phyloP scores from a whole-genome alignment of 2,888 invertebrate genomes.

The Abrostola triplasia region DNA sequence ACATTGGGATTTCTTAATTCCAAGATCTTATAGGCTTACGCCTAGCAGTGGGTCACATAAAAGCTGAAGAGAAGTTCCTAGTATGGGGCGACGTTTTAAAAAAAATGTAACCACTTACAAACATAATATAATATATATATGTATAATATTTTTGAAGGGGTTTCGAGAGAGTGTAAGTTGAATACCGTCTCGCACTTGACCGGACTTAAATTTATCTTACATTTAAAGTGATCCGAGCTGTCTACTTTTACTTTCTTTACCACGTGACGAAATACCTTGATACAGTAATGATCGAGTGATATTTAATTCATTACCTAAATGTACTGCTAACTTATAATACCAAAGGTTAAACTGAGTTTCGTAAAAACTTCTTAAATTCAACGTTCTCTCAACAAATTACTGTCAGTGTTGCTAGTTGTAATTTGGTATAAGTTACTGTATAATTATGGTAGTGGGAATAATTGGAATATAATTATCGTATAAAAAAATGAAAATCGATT shows the following conservation, averaged over 20 bases:
- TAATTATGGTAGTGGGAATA: slow-evolving; percentile 23
- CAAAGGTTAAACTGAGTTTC: slow-evolving; percentile 45
- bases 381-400: slow-evolving; percentile 27
- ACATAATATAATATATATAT: too few species aligned
- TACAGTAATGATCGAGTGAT: slow-evolving; percentile 41
- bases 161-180: too few species aligned
- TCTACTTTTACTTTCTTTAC: slow-evolving; percentile 47
- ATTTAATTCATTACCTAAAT: slow-evolving; percentile 43
- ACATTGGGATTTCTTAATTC: too few species aligned
- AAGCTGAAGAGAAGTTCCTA: too few species aligned
- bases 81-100: too few species aligned
- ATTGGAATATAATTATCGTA: slow-evolving; percentile 16
- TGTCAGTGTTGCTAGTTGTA: slow-evolving; percentile 24
- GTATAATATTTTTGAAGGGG: too few species aligned
- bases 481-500: slow-evolving; percentile 8
- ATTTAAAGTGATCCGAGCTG: slow-evolving; percentile 29
- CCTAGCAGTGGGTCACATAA: too few species aligned
- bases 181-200: slow-evolving; percentile 19
- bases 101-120: too few species aligned
- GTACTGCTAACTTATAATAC: slow-evolving; percentile 10
- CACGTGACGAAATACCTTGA: slow-evolving; percentile 31
- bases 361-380: slow-evolving; percentile 24
- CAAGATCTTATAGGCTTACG: too few species aligned
- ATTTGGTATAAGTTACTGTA: slow-evolving; percentile 13
- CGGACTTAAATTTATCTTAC: slow-evolving; percentile 28